These are phyloP conservation scores for Stegodyphus mimosarum DNA, from an alignment of 1,140 invertebrate species.

Conservation along the genomic window DNA sequence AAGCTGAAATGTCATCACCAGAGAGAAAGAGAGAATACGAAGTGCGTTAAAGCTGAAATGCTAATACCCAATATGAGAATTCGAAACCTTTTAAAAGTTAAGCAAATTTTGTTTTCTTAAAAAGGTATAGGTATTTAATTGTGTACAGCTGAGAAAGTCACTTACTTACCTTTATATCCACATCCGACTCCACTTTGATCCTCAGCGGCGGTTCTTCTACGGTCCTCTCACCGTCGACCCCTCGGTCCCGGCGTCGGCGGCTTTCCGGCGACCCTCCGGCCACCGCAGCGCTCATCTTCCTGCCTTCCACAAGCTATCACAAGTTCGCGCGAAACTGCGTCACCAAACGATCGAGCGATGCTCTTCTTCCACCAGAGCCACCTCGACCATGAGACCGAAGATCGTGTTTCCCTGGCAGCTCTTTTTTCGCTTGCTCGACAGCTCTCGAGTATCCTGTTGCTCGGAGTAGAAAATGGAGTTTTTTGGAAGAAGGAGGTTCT, in stretches of 20 bases:
- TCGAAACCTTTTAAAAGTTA: too few relatives aligned
- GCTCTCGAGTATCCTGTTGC: background rate
- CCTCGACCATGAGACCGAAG: background rate
- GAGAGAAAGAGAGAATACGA: too few relatives aligned
- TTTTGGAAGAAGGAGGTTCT: too few relatives aligned
- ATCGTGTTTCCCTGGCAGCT: constrained; percentile 30
- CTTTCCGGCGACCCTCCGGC: constrained; percentile 33
- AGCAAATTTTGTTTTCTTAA: too few relatives aligned
- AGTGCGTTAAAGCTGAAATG: too few relatives aligned
- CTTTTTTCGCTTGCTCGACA: background rate
- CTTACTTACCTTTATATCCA: constrained; percentile 33
- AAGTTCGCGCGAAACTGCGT: constrained; percentile 18
- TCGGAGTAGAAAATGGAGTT: too few relatives aligned
- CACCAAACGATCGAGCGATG: constrained; percentile 4
- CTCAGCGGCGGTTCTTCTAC: constrained; percentile 1
- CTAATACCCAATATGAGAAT: too few relatives aligned
- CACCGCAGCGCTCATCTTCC: constrained; percentile 32
- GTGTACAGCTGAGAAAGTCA: too few relatives aligned
- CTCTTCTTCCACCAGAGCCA: background rate
- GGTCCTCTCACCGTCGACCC: background rate
- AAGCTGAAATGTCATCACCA: too few relatives aligned
- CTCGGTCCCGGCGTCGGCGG: constrained; percentile 10
- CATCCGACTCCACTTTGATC: constrained; percentile 20
- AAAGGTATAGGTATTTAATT: too few relatives aligned
- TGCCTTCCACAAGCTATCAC: background rate